Evolutionary conservation across 1,140 invertebrate genomes (phyloP), one percentile per base, ranked within the genome.

Genomic region (Hyposmocoma kahamanoa): DNA sequence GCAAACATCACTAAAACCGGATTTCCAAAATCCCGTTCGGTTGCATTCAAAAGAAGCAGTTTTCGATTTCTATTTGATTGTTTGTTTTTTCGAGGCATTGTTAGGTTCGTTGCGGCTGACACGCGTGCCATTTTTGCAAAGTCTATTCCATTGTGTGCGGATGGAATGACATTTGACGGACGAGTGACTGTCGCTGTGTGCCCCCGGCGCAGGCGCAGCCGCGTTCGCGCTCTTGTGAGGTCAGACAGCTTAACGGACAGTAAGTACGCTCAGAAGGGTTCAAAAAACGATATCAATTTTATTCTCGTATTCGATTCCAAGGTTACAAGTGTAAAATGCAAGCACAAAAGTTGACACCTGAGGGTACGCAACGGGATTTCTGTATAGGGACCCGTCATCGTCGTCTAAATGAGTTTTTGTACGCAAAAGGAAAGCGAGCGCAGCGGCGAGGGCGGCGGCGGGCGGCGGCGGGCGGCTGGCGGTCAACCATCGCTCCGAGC

Each of bases 21-120:
- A 85, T 85, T 77, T 81, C 76, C 79, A 80, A 85, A 85, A 82
- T 85, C 79, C 81, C 81, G 81, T 84, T 83, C 57, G 34, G 67
- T 71, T 64, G 77, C 71, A 70, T 71, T 68, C 60, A 69, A 76
- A 82, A 80, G 70, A 78, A 70, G 67, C 71, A 71, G 76, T 83
- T 83, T 83, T 84, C 77, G 79, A 81, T 84, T 83, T 84, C 81
- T 82, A 84, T 84, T 72, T 59, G 72, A 78, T 79, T 82, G 82
- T 84, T 84, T 84, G 81, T 83, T 83, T 85, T 80, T 85, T 83
- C 55, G 57, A 42, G 47, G 70, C 77, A 83, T 84, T 84, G 81
- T 84, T 73, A 59, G 48, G 53, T 61, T 52, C 60, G 67, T 63
- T 62, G 64, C 48, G 61, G 63, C 65, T 60, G 74, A 77, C 74